phyloP scores from a whole-genome alignment of 2,797 vertebrate genomes.

The Bradypodion ventrale region DNA sequence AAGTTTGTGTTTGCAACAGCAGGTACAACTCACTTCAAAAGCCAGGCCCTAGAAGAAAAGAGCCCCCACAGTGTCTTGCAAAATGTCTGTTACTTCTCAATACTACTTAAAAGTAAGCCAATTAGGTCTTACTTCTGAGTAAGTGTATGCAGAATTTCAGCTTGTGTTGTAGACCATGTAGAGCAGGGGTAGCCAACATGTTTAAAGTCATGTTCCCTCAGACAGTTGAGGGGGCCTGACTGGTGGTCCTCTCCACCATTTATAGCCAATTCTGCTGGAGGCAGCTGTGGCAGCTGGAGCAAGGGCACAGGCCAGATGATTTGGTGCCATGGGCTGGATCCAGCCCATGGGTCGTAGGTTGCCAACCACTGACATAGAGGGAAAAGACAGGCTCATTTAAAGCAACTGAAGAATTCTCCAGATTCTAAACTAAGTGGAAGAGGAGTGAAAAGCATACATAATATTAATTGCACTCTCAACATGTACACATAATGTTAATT shows the following conservation, averaged over 20 bases:
- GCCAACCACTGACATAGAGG: no score
- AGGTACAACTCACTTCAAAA: not conserved
- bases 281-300: no score
- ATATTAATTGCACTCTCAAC: conserved; percentile 32
- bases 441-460: not conserved
- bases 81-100: not conserved
- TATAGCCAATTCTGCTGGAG: no score
- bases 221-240: no score
- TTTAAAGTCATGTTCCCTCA: no score
- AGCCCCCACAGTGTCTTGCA: not conserved
- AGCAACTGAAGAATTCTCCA: conserved; percentile 1
- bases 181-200: not conserved
- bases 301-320: no score
- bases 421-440: not conserved
- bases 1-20: not conserved
- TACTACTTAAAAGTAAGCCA: not conserved
- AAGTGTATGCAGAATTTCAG: not conserved
- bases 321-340: no score
- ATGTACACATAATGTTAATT: no score
- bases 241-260: no score
- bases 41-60: not conserved
- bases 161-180: not conserved
- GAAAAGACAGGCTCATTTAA: not conserved
- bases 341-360: no score
- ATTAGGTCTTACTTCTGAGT: not conserved